Evolutionary conservation across 2,888 invertebrate genomes (phyloP).

Genomic region (Zonitis immaculata): DNA sequence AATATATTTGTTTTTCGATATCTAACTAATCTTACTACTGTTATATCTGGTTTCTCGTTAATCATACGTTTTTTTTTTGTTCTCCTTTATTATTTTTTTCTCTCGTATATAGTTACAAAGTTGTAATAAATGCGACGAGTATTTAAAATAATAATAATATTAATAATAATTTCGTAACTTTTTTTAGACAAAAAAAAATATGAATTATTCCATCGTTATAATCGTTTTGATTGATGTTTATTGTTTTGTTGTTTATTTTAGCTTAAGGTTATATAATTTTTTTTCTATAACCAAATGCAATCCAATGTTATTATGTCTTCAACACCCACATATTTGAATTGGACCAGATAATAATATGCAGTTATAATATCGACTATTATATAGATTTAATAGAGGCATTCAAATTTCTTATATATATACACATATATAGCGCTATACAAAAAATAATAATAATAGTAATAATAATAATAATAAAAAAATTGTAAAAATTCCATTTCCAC

Average conservation of each 20-base stretch:
- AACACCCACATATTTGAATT: constrained; percentile 7
- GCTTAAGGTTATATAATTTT: background rate
- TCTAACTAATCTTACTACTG: constrained; percentile 41
- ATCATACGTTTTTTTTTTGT: constrained; percentile 33
- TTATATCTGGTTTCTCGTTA: constrained; percentile 38
- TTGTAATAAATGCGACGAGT: constrained; percentile 7
- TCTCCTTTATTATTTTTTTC: too few species aligned
- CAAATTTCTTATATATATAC: too few species aligned
- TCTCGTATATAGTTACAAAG: constrained; percentile 3
- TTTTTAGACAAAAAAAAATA: constrained; percentile 4
- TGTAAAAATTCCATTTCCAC: background rate
- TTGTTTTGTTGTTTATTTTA: constrained; percentile 3
- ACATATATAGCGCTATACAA: background rate
- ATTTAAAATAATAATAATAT: background rate
- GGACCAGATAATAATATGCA: background rate
- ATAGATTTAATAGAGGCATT: background rate
- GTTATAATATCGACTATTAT: background rate
- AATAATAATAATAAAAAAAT: background rate
- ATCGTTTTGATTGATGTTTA: constrained; percentile 3
- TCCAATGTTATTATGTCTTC: constrained; percentile 7
- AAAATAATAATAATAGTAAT: too few species aligned
- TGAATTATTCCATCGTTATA: constrained; percentile 10
- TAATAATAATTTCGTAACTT: background rate
- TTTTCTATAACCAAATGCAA: background rate
- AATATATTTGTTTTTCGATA: constrained; percentile 38